Evolutionary conservation across 2,113 vertebrate species (phyloP).

Genomic region (Dipodomys ordii): DNA sequence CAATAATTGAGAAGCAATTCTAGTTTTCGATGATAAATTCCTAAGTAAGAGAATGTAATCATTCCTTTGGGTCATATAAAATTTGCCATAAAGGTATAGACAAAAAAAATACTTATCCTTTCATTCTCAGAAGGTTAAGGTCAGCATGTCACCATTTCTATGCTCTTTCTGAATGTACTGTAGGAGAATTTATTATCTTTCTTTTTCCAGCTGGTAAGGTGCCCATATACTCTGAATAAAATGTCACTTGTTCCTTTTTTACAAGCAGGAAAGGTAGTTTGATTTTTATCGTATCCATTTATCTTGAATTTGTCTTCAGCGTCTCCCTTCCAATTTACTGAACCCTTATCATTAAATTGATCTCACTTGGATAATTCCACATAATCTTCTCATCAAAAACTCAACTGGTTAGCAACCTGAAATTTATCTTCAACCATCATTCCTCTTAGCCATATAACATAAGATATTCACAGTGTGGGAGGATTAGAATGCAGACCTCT

Average conservation of each 20-base stretch:
- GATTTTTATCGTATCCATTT: neutral
- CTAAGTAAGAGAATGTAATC: neutral
- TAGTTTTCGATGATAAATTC: neutral
- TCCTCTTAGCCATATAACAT: no score
- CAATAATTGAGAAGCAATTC: neutral
- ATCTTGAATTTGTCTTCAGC: neutral
- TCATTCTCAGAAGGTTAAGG: neutral
- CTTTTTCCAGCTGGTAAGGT: fast-evolving
- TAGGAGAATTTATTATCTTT: neutral
- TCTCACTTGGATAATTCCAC: neutral
- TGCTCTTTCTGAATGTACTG: neutral
- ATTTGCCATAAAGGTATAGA: neutral
- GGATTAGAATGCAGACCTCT: neutral
- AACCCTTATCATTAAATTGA: neutral
- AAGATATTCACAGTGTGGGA: neutral
- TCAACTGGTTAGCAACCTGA: neutral
- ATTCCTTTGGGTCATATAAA: neutral
- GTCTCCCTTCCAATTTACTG: neutral
- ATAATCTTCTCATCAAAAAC: neutral
- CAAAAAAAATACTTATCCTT: neutral
- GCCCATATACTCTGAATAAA: neutral
- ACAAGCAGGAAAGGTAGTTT: neutral
- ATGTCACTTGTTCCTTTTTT: neutral
- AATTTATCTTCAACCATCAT: neutral
- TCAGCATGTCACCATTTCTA: neutral